Percentiles rank a stretch among this genome's conserved stretches.
These are phyloP conservation scores for Drosophila antonietae DNA, from an alignment of 2,888 invertebrate genomes.

Conservation along the genomic window DNA sequence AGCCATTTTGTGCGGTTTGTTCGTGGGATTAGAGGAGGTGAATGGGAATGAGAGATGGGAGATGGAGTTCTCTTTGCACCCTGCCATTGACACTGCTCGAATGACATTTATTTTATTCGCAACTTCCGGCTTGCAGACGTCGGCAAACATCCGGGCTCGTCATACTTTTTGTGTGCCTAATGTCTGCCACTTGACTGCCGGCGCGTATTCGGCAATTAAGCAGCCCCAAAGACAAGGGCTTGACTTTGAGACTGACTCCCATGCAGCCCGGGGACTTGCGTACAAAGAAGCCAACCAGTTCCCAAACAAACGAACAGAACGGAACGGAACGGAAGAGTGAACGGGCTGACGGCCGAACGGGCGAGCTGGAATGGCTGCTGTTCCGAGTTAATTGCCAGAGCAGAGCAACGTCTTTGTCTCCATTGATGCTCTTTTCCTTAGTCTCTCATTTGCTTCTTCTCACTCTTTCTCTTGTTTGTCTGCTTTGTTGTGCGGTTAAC, in stretches of 20 bases:
- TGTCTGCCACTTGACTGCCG: slow-evolving; percentile 83
- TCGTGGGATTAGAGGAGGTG: slow-evolving; percentile 1
- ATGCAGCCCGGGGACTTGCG: slow-evolving; percentile 9
- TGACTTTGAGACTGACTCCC: slow-evolving; percentile 68
- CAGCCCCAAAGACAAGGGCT: slow-evolving; percentile 67
- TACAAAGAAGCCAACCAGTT: slow-evolving; percentile 21
- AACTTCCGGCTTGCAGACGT: slow-evolving; percentile 76
- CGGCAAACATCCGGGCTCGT: slow-evolving; percentile 73
- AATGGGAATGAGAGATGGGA: background rate
- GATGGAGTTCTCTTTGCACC: slow-evolving; percentile 16
- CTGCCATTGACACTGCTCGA: slow-evolving; percentile 36
- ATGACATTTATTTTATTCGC: slow-evolving; percentile 79
- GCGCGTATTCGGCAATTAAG: slow-evolving; percentile 84
- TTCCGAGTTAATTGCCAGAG: slow-evolving; percentile 65
- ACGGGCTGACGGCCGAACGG: background rate
- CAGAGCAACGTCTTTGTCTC: slow-evolving; percentile 55
- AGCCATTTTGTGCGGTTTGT: slow-evolving; percentile 75
- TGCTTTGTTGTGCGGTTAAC: slow-evolving; percentile 16
- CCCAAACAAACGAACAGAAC: slow-evolving; percentile 4
- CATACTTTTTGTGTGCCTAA: slow-evolving; percentile 78
- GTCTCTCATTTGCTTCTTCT: background rate
- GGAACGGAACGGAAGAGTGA: slow-evolving; percentile 27
- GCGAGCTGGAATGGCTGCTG: slow-evolving; percentile 21
- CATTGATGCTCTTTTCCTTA: slow-evolving; percentile 3
- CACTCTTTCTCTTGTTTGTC: background rate